phyloP scores from a whole-genome alignment of 2,888 invertebrate species.

The Chironomus tentans region DNA sequence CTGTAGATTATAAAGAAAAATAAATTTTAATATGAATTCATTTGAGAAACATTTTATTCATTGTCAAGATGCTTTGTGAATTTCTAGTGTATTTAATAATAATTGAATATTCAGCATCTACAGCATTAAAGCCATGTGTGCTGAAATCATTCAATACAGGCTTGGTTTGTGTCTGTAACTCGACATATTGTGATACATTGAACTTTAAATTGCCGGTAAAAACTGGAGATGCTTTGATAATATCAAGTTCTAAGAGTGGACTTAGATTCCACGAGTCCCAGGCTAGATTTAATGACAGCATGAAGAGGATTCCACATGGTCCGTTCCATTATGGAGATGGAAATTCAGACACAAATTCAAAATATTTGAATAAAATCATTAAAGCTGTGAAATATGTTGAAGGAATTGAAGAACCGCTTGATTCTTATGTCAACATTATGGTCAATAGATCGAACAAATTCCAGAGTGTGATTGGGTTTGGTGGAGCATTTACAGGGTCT shows the following conservation, averaged over 20 bases:
- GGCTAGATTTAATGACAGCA: slow-evolving; percentile 37
- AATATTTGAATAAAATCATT: not conserved
- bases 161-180: slow-evolving; percentile 63
- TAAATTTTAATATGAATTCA: too few species aligned
- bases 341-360: not conserved
- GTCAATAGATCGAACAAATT: slow-evolving; percentile 39
- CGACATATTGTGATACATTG: slow-evolving; percentile 59
- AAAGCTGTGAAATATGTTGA: not conserved
- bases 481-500: slow-evolving; percentile 75
- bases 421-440: slow-evolving; percentile 31
- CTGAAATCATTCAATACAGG: slow-evolving; percentile 34
- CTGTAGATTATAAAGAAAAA: too few species aligned
- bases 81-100: too few species aligned
- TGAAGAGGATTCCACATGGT: not conserved
- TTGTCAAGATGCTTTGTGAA: too few species aligned
- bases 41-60: too few species aligned
- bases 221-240: slow-evolving; percentile 45
- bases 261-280: slow-evolving; percentile 46
- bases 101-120: not conserved
- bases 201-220: slow-evolving; percentile 44
- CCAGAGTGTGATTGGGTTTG: slow-evolving; percentile 73
- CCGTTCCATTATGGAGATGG: slow-evolving; percentile 15
- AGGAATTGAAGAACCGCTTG: slow-evolving; percentile 30
- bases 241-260: slow-evolving; percentile 51
- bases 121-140: slow-evolving; percentile 33